Percentiles rank a stretch among this genome's conserved stretches.
Conservation (phyloP, 1,140 invertebrate genomes). For the Drosophila santomea region DNA sequence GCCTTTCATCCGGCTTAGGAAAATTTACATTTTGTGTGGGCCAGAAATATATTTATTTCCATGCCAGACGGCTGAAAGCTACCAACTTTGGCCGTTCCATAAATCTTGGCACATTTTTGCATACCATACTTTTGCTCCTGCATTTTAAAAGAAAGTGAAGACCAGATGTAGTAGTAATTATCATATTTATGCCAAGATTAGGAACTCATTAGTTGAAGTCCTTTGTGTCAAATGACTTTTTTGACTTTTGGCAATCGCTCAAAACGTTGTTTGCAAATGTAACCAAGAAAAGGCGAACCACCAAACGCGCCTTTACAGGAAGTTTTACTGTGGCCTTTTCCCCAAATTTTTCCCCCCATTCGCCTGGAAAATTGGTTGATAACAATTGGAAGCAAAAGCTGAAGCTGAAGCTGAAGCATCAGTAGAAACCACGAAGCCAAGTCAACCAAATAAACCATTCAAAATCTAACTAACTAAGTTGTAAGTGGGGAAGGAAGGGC, state of each 20-base stretch:
- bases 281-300: slow-evolving; percentile 55
- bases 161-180: neutral
- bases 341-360: neutral
- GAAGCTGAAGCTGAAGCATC: neutral
- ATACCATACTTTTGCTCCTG: slow-evolving; percentile 9
- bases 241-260: slow-evolving; percentile 55
- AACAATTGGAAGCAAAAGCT: slow-evolving; percentile 54
- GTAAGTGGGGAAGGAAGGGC: slow-evolving; percentile 47
- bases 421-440: slow-evolving; percentile 38
- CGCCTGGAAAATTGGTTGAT: slow-evolving; percentile 70
- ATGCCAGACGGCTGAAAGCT: slow-evolving; percentile 2
- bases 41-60: slow-evolving; percentile 36
- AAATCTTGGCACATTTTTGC: slow-evolving; percentile 41
- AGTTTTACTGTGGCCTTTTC: slow-evolving; percentile 40
- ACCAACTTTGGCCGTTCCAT: slow-evolving; percentile 12
- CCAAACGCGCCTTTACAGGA: slow-evolving; percentile 37
- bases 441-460: slow-evolving; percentile 70
- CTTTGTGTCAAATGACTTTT: neutral
- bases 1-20: neutral
- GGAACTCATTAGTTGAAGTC: slow-evolving; percentile 12
- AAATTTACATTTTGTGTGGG: slow-evolving; percentile 36
- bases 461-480: slow-evolving; percentile 73
- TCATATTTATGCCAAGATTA: neutral
- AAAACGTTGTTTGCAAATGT: slow-evolving; percentile 70
- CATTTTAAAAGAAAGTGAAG: neutral